Evolutionary conservation across 2,113 vertebrate genomes (phyloP).

Genomic region (Peromyscus maniculatus): DNA sequence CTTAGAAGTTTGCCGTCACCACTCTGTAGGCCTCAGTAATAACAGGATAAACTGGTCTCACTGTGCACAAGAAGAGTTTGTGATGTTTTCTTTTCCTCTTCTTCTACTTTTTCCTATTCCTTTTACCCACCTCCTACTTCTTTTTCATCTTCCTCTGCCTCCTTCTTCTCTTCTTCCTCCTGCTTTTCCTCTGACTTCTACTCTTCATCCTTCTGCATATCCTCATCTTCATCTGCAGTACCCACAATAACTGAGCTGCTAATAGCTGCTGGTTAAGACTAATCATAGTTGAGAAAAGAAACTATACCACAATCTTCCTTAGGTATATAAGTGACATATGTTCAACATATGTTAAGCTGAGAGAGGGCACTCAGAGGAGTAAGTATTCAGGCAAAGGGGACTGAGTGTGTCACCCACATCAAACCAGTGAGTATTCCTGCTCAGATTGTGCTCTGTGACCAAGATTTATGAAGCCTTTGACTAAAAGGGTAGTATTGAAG

Average conservation of each 20-base stretch:
- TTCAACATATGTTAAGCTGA: neutral
- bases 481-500: neutral
- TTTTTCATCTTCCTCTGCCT: neutral
- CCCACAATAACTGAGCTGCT: neutral
- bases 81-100: neutral
- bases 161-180: neutral
- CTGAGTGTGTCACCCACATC: neutral
- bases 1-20: neutral
- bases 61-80: neutral
- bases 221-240: neutral
- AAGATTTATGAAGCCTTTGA: neutral
- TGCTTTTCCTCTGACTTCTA: neutral
- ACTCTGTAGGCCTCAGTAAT: neutral
- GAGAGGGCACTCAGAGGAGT: neutral
- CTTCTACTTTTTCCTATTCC: neutral
- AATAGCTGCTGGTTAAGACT: neutral
- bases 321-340: neutral
- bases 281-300: neutral
- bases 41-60: neutral
- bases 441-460: neutral
- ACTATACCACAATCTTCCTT: neutral
- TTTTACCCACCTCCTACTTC: neutral
- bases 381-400: neutral
- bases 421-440: neutral
- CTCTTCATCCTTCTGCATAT: neutral